Conservation (phyloP, 2,888 invertebrate genomes). For the Rhopalosiphum nymphaeae region DNA sequence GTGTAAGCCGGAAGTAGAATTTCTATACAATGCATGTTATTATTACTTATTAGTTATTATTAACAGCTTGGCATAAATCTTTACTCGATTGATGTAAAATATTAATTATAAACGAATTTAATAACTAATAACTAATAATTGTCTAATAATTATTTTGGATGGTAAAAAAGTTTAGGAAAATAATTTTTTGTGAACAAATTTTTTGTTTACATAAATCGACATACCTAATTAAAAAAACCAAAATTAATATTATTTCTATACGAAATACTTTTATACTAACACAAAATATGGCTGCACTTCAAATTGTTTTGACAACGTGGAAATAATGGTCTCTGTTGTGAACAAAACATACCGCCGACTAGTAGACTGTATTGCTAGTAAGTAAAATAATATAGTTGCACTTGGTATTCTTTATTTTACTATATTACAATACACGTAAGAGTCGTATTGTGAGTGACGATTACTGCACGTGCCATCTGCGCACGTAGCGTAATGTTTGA, state of each 20-base stretch:
- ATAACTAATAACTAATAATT: background rate
- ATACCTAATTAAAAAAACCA: too few relatives aligned
- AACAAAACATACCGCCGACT: background rate
- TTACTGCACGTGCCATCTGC: background rate
- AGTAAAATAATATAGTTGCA: background rate
- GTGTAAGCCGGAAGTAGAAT: background rate
- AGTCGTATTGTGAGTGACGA: background rate
- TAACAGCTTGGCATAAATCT: too few relatives aligned
- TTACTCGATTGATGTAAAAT: too few relatives aligned
- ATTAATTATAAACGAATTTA: background rate
- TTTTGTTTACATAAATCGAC: background rate
- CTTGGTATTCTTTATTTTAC: background rate
- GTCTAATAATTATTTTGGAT: background rate
- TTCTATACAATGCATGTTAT: too few relatives aligned
- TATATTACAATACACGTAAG: background rate
- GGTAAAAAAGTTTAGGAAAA: background rate
- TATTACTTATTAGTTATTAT: too few relatives aligned
- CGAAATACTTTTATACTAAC: background rate
- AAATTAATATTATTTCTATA: too few relatives aligned
- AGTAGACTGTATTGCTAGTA: background rate
- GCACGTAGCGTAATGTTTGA: background rate
- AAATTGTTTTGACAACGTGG: background rate
- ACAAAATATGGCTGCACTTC: background rate
- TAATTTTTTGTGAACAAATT: background rate
- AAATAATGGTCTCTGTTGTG: background rate